These are phyloP conservation scores for Orientallactaga sibirica DNA, from an alignment of 2,797 vertebrate species.

Conservation along the genomic window DNA sequence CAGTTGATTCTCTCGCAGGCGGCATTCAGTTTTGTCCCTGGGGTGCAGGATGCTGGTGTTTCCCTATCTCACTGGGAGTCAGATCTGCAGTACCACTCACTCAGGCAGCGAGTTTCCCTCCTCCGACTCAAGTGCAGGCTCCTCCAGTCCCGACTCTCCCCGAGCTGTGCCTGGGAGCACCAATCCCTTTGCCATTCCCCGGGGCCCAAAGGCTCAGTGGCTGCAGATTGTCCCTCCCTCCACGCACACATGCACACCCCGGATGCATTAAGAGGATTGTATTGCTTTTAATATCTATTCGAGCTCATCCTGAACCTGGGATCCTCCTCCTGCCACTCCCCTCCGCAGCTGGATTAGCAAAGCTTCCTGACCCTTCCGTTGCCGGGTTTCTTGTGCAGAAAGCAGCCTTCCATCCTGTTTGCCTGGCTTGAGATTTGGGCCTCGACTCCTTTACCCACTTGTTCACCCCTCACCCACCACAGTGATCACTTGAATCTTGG, in stretches of 20 bases:
- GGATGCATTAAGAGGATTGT: constrained; percentile 92
- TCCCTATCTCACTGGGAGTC: constrained; percentile 51
- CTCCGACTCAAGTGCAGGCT: neutral
- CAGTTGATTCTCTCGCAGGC: neutral
- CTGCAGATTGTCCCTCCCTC: constrained; percentile 66
- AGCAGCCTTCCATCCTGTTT: neutral
- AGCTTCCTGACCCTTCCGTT: neutral
- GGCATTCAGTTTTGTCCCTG: constrained; percentile 14
- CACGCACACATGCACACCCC: constrained; percentile 73
- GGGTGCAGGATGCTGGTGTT: neutral
- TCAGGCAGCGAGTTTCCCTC: neutral
- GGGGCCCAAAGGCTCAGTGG: constrained; percentile 49
- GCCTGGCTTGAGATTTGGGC: neutral
- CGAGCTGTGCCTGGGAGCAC: neutral
- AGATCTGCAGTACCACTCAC: neutral
- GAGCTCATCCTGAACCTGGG: constrained; percentile 77
- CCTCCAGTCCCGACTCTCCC: neutral
- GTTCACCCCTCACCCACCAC: neutral
- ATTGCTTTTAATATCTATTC: constrained; percentile 92
- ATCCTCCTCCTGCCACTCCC: constrained; percentile 25
- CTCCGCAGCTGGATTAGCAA: constrained; percentile 25
- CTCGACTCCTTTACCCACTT: neutral
- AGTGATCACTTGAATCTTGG: constrained; percentile 53
- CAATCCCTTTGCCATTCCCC: constrained; percentile 10
- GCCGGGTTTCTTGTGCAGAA: neutral